Evolutionary conservation across 2,797 vertebrate genomes (phyloP), one percentile per base, ranked within the genome.

Genomic region (Xyrichtys novacula): DNA sequence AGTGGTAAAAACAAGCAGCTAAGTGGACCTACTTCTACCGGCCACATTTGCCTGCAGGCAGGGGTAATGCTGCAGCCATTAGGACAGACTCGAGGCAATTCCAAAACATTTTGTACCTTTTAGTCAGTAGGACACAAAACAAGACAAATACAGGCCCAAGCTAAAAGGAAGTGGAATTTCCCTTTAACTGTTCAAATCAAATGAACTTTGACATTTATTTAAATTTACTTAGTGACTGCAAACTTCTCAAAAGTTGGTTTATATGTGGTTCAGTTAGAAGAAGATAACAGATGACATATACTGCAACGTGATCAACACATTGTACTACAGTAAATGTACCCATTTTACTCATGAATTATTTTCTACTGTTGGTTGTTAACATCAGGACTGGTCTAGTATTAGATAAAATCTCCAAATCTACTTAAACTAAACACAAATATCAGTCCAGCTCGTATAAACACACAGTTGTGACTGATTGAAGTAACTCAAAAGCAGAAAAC

Each of bases 341-440:
- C 42, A 26, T 6, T 28, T 31, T 16, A 9, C 19, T 34, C 61
- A 28, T 4, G 6, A 2, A 50, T 8, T 25, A 28, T 40, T 54
- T 15, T 43, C 17, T 22, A 15, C 64, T 52, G 39, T 22, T 38
- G 38, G 19, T 34, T n/a, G 25, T 34, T 46, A 28, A 61, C 10
- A 32, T 39, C 46, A 47, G 6, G 20, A 25, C 6, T 39, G 14
- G 25, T 40, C 11, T 10, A 32, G 2, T n/a, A 40, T 53, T 20
- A 32, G 44, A 46, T 60, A 16, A 42, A 56, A 52, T 1, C 3
- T 1, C 19, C 25, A 38, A 42, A 46, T 28, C 12, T 7, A 22
- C 16, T 61, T 10, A 12, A 68, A 68, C 4, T 49, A 49, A 57
- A 70, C 16, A 34, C 14, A 50, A 42, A 44, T 39, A 71, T 53